Conservation (phyloP, 2,888 invertebrate species). For the Cheilosia grossa region DNA sequence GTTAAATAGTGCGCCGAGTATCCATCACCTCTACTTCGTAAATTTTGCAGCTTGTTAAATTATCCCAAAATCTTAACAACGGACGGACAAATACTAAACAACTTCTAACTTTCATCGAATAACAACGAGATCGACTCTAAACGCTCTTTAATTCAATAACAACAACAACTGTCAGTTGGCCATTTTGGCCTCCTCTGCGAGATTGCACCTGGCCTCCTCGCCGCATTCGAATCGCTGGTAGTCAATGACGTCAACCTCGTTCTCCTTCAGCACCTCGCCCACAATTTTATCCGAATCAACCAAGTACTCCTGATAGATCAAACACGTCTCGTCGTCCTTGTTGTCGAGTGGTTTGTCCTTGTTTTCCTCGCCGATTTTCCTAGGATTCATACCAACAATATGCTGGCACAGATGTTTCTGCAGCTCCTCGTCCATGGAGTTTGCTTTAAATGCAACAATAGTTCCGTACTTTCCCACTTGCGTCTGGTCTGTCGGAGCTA, state of each 20-base stretch:
- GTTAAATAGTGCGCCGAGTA: too few relatives aligned
- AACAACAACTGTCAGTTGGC: constrained; percentile 75
- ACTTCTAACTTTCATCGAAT: not conserved
- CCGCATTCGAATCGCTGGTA: constrained; percentile 95
- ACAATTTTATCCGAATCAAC: constrained; percentile 90
- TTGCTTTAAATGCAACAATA: constrained; percentile 88
- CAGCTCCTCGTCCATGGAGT: constrained; percentile 82
- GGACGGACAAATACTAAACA: not conserved
- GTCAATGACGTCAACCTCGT: constrained; percentile 88
- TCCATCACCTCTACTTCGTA: too few relatives aligned
- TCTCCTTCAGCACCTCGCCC: constrained; percentile 87
- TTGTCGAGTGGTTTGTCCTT: constrained; percentile 86
- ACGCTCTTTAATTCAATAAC: constrained; percentile 37
- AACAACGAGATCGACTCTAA: not conserved
- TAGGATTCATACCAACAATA: constrained; percentile 94
- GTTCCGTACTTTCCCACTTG: constrained; percentile 94
- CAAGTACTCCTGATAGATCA: constrained; percentile 94
- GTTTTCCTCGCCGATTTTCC: constrained; percentile 87
- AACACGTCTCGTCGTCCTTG: constrained; percentile 90
- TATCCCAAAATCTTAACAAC: not conserved
- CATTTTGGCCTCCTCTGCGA: constrained; percentile 78
- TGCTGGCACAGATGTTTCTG: constrained; percentile 95
- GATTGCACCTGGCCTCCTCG: constrained; percentile 83
- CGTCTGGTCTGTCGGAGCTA: constrained; percentile 82
- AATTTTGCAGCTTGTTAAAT: too few relatives aligned